Percentiles rank a stretch among this genome's conserved stretches.
Evolutionary conservation across 2,797 vertebrate genomes (phyloP).

Genomic region (Pseudomugil gertrudae): DNA sequence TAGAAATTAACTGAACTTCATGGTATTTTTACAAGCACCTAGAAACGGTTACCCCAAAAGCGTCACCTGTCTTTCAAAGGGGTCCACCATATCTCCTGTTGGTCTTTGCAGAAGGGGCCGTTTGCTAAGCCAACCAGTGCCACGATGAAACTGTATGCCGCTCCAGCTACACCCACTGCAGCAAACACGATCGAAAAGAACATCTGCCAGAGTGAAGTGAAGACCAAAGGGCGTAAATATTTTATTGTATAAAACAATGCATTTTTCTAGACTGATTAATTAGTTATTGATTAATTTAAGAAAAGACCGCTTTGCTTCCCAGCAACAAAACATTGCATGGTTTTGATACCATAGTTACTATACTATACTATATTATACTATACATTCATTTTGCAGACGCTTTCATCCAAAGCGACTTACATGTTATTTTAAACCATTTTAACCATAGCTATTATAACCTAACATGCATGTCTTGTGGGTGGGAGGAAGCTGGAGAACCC

Average conservation of each 20-base stretch:
- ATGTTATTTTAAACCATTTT: too few relatives aligned
- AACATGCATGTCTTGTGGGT: too few relatives aligned
- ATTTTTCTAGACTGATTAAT: background rate
- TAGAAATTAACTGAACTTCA: background rate
- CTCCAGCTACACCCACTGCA: conserved; percentile 70
- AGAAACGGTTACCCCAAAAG: background rate
- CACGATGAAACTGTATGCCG: conserved; percentile 74
- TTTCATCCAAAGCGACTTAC: too few relatives aligned
- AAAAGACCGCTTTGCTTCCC: background rate
- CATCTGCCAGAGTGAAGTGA: conserved; percentile 73
- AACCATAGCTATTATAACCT: too few relatives aligned
- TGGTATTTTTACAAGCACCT: background rate
- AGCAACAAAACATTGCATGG: rapidly evolving
- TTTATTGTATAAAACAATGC: background rate
- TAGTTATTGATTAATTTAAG: background rate
- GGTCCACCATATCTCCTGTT: background rate
- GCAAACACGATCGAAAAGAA: conserved; percentile 80
- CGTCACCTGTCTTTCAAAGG: conserved; percentile 66
- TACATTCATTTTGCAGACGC: too few relatives aligned
- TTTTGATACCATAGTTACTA: background rate
- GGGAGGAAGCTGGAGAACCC: too few relatives aligned
- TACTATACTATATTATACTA: too few relatives aligned
- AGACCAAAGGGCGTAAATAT: conserved; percentile 1
- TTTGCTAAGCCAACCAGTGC: conserved; percentile 70
- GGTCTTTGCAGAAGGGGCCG: conserved; percentile 67